Evolutionary conservation across 1,140 invertebrate species (phyloP).

Genomic region (Chrysopa pallens): DNA sequence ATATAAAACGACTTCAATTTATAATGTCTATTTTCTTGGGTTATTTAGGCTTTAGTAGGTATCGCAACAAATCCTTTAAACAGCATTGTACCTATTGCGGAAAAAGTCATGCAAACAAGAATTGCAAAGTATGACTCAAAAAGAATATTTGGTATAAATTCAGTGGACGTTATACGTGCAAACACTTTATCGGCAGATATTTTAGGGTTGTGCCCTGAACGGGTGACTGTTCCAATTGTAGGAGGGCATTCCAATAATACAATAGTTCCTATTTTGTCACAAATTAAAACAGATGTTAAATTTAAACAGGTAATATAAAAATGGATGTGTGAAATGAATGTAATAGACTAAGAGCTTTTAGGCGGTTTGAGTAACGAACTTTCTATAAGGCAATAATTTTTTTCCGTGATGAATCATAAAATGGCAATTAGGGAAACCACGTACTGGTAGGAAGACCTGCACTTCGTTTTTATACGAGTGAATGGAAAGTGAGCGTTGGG

Average conservation of each 20-base stretch:
- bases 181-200: constrained; percentile 46
- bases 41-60: constrained; percentile 31
- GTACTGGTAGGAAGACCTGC: too few relatives aligned
- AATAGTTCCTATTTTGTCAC: constrained; percentile 66
- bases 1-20: not conserved
- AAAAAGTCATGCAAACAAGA: constrained; percentile 34
- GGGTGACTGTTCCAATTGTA: constrained; percentile 58
- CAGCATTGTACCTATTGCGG: constrained; percentile 33
- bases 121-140: constrained; percentile 41
- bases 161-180: constrained; percentile 54
- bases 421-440: too few relatives aligned
- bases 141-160: constrained; percentile 61
- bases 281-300: constrained; percentile 33
- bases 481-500: too few relatives aligned
- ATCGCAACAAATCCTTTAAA: constrained; percentile 37
- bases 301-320: constrained; percentile 20
- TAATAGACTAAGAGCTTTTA: too few relatives aligned
- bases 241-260: constrained; percentile 65
- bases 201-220: constrained; percentile 36
- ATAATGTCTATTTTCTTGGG: not conserved
- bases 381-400: too few relatives aligned
- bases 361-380: too few relatives aligned
- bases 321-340: too few relatives aligned
- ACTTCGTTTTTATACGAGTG: too few relatives aligned
- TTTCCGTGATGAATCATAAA: too few relatives aligned